Evolutionary conservation across 2,113 vertebrate species (phyloP).

Genomic region (Pogona vitticeps): DNA sequence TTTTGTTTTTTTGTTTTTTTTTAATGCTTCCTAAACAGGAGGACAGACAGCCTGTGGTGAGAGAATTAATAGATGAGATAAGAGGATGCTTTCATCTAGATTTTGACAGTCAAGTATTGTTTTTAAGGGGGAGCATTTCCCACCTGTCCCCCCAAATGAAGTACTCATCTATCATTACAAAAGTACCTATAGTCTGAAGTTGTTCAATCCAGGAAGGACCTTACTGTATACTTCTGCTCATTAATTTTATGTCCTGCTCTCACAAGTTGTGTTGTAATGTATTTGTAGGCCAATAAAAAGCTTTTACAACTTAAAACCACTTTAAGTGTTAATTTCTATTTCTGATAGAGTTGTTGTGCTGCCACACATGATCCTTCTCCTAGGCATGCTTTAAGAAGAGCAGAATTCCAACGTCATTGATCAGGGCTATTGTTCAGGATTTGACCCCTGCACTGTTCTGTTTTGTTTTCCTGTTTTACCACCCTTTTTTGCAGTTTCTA

Average conservation of each 20-base stretch:
- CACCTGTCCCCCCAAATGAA: not conserved
- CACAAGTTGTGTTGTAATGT: too few species aligned
- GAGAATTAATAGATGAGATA: not conserved
- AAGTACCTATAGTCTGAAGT: not conserved
- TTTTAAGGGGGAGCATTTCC: not conserved
- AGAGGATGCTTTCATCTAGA: not conserved
- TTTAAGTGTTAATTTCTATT: not conserved
- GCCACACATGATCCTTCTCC: not conserved
- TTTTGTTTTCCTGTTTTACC: too few species aligned
- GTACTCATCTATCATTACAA: too few species aligned
- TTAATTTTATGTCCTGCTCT: not conserved
- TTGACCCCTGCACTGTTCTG: too few species aligned
- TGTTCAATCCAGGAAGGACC: not conserved
- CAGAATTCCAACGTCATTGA: not conserved
- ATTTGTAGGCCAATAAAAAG: not conserved
- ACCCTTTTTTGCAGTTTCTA: too few species aligned
- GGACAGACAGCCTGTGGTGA: too few species aligned
- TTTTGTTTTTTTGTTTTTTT: too few species aligned
- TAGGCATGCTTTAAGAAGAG: not conserved
- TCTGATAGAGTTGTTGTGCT: not conserved
- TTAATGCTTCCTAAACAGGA: too few species aligned
- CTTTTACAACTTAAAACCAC: not conserved
- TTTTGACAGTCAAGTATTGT: not conserved
- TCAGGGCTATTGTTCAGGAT: not conserved
- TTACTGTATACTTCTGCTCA: not conserved